phyloP scores from a whole-genome alignment of 92 coral and sea anemone genomes.

The Phenganax marumi region DNA sequence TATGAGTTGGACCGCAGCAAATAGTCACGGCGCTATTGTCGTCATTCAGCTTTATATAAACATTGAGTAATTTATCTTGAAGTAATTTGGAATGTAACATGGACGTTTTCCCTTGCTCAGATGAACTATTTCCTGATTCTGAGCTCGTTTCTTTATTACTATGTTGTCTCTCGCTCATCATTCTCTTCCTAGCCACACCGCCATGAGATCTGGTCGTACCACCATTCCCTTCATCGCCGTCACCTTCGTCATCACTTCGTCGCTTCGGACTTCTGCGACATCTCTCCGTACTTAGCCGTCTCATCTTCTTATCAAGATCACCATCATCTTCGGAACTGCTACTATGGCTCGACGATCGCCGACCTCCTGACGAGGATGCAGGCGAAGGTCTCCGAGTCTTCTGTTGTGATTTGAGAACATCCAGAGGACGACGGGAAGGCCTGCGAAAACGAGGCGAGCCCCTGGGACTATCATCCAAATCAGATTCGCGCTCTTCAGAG shows the following conservation, averaged over 20 bases:
- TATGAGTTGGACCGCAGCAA: neutral
- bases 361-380: constrained; percentile 83
- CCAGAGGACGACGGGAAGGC: constrained; percentile 65
- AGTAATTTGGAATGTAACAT: neutral
- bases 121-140: constrained; percentile 17
- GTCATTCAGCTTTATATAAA: constrained; percentile 20
- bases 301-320: constrained; percentile 92
- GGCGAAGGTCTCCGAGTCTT: constrained; percentile 82
- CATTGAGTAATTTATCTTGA: constrained; percentile 26
- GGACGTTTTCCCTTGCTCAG: constrained; percentile 29
- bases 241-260: constrained; percentile 81
- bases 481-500: constrained; percentile 94
- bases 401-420: constrained; percentile 72
- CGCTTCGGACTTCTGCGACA: constrained; percentile 79
- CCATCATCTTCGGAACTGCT: constrained; percentile 86
- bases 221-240: constrained; percentile 81
- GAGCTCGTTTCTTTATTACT: constrained; percentile 32
- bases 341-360: constrained; percentile 92
- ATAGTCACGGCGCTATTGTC: neutral
- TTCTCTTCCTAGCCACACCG: constrained; percentile 37
- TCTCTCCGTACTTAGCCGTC: constrained; percentile 78
- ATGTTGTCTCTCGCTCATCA: constrained; percentile 58
- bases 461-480: constrained; percentile 91
- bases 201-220: constrained; percentile 59
- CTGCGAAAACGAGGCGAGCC: constrained; percentile 89